Conservation (phyloP, 2,888 invertebrate genomes). For the Yponomeuta cagnagella region DNA sequence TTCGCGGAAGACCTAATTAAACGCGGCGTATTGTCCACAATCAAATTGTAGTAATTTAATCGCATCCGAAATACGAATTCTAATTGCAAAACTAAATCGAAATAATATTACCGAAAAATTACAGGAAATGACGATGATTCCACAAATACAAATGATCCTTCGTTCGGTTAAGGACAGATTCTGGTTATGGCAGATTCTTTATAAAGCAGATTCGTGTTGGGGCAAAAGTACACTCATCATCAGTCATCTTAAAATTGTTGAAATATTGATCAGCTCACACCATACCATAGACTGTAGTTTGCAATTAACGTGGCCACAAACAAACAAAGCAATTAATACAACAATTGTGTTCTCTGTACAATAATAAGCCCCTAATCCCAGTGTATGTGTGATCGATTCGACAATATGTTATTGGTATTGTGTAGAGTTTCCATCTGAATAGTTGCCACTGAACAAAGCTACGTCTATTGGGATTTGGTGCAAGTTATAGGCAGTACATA, state of each 20-base stretch:
- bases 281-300: background rate
- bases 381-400: background rate
- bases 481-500: background rate
- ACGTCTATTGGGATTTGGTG: background rate
- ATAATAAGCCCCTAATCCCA: background rate
- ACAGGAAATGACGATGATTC: no score
- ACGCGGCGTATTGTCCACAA: background rate
- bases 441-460: conserved; percentile 6
- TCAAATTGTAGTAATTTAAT: background rate
- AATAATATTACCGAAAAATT: background rate
- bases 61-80: background rate
- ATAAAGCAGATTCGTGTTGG: no score
- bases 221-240: no score
- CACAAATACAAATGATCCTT: no score
- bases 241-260: no score
- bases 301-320: background rate
- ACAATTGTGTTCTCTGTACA: conserved; percentile 5
- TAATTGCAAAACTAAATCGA: background rate
- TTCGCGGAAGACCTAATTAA: background rate
- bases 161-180: no score
- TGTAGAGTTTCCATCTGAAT: conserved; percentile 5
- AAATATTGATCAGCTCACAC: no score
- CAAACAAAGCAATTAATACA: background rate
- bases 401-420: conserved; percentile 7
- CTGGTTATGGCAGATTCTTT: no score